Conservation (phyloP, 2,888 invertebrate species). For the Drosophila villosipedis region DNA sequence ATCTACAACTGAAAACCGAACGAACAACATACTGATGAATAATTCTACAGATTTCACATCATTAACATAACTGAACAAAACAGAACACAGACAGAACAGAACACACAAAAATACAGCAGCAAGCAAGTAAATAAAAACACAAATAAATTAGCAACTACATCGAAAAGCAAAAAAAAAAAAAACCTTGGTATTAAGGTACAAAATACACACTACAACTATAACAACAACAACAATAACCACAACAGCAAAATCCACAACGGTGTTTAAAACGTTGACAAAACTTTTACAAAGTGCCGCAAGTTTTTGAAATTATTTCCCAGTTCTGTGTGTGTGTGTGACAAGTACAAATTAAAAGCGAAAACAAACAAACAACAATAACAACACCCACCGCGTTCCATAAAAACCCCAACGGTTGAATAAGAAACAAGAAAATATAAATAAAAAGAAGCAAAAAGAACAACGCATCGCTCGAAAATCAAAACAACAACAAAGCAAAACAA, state of each 20-base stretch:
- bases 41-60: constrained; percentile 22
- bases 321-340: constrained; percentile 25
- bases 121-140: constrained; percentile 40
- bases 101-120: constrained; percentile 27
- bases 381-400: constrained; percentile 43
- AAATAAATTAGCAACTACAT: constrained; percentile 49
- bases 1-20: constrained; percentile 9
- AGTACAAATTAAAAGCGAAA: constrained; percentile 14
- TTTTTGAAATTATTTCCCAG: constrained; percentile 22
- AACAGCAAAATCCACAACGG: constrained; percentile 11
- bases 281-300: constrained; percentile 25
- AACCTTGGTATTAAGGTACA: constrained; percentile 46
- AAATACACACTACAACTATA: constrained; percentile 23
- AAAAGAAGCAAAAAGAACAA: constrained; percentile 16
- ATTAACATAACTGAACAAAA: constrained; percentile 38
- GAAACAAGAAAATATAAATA: constrained; percentile 12
- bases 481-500: constrained; percentile 14
- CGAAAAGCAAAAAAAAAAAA: constrained; percentile 24
- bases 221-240: constrained; percentile 3
- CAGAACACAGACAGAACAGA: not conserved
- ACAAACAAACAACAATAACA: constrained; percentile 13
- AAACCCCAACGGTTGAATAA: constrained; percentile 28
- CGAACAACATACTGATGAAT: constrained; percentile 8
- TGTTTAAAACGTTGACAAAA: constrained; percentile 28
- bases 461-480: constrained; percentile 23